Conservation (phyloP, 2,888 invertebrate species). For the Clistopyga incitator region DNA sequence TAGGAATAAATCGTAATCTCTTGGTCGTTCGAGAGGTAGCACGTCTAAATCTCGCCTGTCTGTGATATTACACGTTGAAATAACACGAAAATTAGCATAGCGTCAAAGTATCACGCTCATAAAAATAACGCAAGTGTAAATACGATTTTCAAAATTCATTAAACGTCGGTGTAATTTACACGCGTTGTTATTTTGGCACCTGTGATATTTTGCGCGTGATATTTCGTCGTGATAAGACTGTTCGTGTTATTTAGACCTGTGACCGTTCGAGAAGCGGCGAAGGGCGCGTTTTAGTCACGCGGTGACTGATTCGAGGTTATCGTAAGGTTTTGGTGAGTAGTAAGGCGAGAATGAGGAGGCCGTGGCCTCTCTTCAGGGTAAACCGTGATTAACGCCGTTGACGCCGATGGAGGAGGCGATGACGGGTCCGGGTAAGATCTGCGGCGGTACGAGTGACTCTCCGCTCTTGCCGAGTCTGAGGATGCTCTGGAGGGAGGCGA, state of each 20-base stretch:
- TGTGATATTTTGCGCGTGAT: no score
- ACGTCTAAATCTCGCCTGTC: no score
- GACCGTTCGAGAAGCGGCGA: background rate
- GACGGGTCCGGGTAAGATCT: constrained; percentile 43
- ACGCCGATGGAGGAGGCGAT: constrained; percentile 42
- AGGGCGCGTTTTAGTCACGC: background rate
- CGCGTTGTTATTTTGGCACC: no score
- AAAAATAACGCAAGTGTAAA: no score
- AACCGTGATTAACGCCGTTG: constrained; percentile 60
- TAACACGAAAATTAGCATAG: no score
- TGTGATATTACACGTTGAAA: no score
- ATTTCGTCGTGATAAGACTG: no score
- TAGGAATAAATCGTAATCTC: background rate
- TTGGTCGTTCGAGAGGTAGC: background rate
- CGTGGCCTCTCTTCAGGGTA: constrained; percentile 44
- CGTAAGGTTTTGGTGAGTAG: background rate
- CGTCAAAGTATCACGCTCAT: no score
- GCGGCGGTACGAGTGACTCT: constrained; percentile 69
- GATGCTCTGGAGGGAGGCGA: constrained; percentile 94
- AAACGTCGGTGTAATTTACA: no score
- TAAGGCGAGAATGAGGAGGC: constrained; percentile 6
- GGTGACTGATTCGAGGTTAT: constrained; percentile 3
- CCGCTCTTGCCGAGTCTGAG: constrained; percentile 87
- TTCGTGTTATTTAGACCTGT: no score
- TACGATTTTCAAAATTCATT: no score